phyloP scores from a whole-genome alignment of 2,797 vertebrate genomes.

The Sebastes alutus region DNA sequence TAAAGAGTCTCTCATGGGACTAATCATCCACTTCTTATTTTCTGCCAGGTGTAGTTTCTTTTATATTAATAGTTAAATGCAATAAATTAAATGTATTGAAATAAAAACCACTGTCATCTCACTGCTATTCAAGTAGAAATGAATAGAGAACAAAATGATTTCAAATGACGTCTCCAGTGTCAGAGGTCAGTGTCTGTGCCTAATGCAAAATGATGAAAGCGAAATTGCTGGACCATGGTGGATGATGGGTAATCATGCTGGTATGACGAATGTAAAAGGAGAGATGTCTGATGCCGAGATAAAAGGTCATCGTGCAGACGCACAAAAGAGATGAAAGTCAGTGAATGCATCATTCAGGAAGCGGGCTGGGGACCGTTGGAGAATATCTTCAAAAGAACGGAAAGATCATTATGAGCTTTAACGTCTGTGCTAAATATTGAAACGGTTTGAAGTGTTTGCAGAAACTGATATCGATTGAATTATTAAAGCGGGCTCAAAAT shows the following conservation, averaged over 20 bases:
- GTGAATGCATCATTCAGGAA: conserved; percentile 40
- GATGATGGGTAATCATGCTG: conserved; percentile 9
- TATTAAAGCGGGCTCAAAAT: conserved; percentile 45
- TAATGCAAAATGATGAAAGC: neutral
- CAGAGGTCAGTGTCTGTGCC: neutral
- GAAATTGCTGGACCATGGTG: neutral
- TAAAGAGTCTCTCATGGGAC: neutral
- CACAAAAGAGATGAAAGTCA: conserved; percentile 60
- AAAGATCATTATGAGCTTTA: conserved; percentile 39
- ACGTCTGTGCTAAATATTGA: conserved; percentile 42
- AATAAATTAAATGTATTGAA: neutral
- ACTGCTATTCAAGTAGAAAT: neutral
- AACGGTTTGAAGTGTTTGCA: conserved; percentile 17
- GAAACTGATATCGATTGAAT: conserved; percentile 41
- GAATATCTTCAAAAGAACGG: conserved; percentile 57
- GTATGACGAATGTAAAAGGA: neutral
- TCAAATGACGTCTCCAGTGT: neutral
- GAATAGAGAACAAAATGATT: neutral
- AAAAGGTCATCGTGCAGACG: conserved; percentile 12
- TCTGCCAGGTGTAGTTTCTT: neutral
- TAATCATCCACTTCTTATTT: neutral
- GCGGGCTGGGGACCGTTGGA: neutral
- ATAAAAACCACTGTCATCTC: neutral
- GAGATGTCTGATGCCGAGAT: conserved; percentile 16
- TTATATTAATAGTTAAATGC: neutral